These are phyloP conservation scores for Phaonia tiefii DNA, from an alignment of 2,888 invertebrate genomes.

Conservation along the genomic window DNA sequence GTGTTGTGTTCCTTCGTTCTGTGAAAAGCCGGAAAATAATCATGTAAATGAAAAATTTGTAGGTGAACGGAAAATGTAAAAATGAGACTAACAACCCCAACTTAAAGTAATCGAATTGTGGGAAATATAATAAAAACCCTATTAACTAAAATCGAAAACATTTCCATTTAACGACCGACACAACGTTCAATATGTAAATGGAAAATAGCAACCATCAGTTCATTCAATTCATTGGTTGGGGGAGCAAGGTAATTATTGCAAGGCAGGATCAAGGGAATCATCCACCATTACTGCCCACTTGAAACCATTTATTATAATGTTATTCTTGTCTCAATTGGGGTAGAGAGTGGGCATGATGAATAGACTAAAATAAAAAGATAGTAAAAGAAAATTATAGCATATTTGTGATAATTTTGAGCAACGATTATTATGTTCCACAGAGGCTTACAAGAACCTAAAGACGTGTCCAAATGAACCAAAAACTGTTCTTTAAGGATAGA, in stretches of 20 bases:
- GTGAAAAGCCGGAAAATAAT: slow-evolving; percentile 8
- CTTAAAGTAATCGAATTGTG: no score
- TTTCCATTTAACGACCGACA: slow-evolving; percentile 7
- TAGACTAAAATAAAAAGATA: background rate
- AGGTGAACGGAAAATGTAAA: background rate
- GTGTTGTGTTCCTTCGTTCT: background rate
- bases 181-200: background rate
- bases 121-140: no score
- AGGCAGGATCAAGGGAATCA: background rate
- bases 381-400: background rate
- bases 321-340: slow-evolving; percentile 58
- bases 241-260: background rate
- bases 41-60: slow-evolving; percentile 20
- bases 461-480: no score
- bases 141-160: no score
- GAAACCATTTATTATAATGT: slow-evolving; percentile 51
- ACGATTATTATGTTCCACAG: no score
- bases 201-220: slow-evolving; percentile 27
- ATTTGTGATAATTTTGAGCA: no score
- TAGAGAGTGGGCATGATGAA: slow-evolving; percentile 3
- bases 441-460: no score
- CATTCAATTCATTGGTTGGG: background rate
- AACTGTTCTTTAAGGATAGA: no score
- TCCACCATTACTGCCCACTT: slow-evolving; percentile 22
- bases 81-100: background rate